phyloP scores from a whole-genome alignment of 30 jellyfish, hydroid and myxozoan species.

The Turritopsis dohrnii region DNA sequence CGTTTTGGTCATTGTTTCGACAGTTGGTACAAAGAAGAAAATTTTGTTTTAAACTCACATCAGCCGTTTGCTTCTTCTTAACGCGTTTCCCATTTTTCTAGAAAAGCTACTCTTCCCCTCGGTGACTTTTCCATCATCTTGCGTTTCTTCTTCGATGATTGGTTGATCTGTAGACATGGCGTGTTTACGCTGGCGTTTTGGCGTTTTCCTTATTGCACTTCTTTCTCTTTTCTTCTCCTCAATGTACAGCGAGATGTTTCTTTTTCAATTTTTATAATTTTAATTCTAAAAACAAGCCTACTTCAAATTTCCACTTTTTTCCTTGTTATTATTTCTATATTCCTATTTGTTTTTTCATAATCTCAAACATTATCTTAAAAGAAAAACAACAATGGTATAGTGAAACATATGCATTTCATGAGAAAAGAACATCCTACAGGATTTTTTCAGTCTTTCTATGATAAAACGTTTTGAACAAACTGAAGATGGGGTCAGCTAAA shows the following conservation, averaged over 20 bases:
- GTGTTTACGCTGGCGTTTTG: not conserved
- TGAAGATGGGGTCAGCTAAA: too few relatives aligned
- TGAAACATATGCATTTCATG: not conserved
- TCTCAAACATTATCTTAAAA: not conserved
- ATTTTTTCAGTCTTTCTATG: not conserved
- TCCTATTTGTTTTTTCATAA: not conserved
- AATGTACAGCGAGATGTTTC: too few relatives aligned
- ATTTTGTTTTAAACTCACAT: slow-evolving; percentile 16
- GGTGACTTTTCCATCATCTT: slow-evolving; percentile 14
- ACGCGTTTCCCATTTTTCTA: slow-evolving; percentile 61
- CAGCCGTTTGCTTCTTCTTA: slow-evolving; percentile 70
- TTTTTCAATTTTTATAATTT: too few relatives aligned
- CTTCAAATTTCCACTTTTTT: not conserved
- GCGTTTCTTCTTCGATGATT: not conserved
- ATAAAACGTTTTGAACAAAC: too few relatives aligned
- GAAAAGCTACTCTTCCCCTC: slow-evolving; percentile 56
- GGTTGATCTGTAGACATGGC: not conserved
- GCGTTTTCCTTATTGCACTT: not conserved
- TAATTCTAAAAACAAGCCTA: not conserved
- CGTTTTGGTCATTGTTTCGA: too few relatives aligned
- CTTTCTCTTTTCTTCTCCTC: not conserved
- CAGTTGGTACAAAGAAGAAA: too few relatives aligned
- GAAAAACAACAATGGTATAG: not conserved
- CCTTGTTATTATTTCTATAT: not conserved
- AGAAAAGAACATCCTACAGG: too few relatives aligned